Percentiles rank a stretch among this genome's conserved stretches.
Conservation (phyloP, 2,797 vertebrate species). For the Scyliorhinus canicula region DNA sequence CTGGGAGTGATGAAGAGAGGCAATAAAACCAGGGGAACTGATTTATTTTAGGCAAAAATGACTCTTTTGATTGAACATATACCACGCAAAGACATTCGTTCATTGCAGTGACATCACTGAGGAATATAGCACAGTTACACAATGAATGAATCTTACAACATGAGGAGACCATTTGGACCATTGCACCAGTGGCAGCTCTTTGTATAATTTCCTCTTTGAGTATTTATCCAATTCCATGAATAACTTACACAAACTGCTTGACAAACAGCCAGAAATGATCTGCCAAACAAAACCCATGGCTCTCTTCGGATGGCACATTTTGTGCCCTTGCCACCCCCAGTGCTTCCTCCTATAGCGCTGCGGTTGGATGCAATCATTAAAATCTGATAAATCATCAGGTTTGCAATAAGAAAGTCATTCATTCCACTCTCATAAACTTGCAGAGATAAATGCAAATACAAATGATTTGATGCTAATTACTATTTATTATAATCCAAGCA, state of each 20-base stretch:
- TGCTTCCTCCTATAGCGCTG: no score
- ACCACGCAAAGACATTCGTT: no score
- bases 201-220: neutral
- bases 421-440: neutral
- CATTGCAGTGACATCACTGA: neutral
- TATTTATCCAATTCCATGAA: neutral
- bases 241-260: neutral
- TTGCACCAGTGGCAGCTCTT: neutral
- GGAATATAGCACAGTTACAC: neutral
- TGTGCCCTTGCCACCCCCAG: no score
- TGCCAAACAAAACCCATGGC: neutral
- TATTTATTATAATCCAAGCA: neutral
- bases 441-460: neutral
- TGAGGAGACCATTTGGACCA: neutral
- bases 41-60: neutral
- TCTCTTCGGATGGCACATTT: neutral
- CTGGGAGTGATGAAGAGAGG: neutral
- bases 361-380: neutral
- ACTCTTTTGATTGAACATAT: no score
- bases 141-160: neutral
- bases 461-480: neutral
- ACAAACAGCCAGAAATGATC: neutral
- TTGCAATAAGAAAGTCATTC: neutral
- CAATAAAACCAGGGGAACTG: neutral
- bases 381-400: conserved; percentile 1